Conservation (phyloP, 2,888 invertebrate genomes). For the Melieria omissa region DNA sequence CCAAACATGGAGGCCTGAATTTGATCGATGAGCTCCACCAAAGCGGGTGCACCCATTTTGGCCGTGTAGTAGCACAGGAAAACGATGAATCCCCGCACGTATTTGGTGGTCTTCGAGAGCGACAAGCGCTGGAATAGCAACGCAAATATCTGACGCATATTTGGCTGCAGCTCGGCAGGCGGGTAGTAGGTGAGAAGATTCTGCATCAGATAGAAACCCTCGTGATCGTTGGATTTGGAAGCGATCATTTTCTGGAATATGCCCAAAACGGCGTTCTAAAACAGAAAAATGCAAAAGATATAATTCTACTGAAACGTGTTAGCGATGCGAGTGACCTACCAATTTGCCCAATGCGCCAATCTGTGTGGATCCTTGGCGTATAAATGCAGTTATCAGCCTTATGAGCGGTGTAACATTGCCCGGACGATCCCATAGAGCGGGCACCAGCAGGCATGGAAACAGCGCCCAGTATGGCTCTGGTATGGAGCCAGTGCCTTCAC, state of each 20-base stretch:
- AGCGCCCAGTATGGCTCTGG: conserved; percentile 89
- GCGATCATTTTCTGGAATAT: conserved; percentile 97
- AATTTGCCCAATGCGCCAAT: conserved; percentile 78
- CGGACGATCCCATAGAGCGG: conserved; percentile 91
- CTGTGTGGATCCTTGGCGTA: conserved; percentile 77
- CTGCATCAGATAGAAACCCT: conserved; percentile 93
- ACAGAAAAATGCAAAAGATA: conserved; percentile 41
- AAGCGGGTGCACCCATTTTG: conserved; percentile 79
- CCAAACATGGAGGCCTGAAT: conserved; percentile 94
- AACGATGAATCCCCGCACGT: conserved; percentile 87
- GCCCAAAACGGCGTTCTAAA: conserved; percentile 83
- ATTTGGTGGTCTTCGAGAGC: conserved; percentile 95
- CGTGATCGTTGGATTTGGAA: conserved; percentile 94
- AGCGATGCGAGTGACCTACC: conserved; percentile 67
- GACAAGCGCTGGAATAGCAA: conserved; percentile 93
- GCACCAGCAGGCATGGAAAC: conserved; percentile 89
- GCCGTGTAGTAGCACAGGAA: conserved; percentile 90
- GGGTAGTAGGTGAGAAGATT: conserved; percentile 86
- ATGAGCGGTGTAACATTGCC: conserved; percentile 95
- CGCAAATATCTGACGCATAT: conserved; percentile 88
- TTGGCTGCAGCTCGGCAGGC: conserved; percentile 78
- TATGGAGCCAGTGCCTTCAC: conserved; percentile 68
- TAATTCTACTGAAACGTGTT: background rate
- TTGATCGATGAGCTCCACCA: conserved; percentile 84
- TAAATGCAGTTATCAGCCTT: conserved; percentile 88